phyloP scores from a whole-genome alignment of 2,888 invertebrate species.

The Neoaliturus tenellus region DNA sequence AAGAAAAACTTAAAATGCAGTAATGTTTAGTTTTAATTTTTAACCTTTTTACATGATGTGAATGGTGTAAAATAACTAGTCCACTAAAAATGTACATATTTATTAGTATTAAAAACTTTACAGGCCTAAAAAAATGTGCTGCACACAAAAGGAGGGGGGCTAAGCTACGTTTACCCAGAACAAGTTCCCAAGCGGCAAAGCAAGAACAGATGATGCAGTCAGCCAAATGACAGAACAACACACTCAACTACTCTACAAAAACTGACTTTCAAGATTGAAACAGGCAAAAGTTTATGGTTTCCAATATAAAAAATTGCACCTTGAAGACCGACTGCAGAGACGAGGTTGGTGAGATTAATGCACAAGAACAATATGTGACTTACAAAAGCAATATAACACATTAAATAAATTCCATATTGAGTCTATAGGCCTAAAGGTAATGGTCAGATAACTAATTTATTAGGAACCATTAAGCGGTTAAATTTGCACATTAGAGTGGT shows the following conservation, averaged over 20 bases:
- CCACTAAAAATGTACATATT: constrained; percentile 20
- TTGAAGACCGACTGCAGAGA: neutral
- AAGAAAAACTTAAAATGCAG: too few relatives aligned
- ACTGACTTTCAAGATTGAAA: neutral
- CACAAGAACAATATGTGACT: too few relatives aligned
- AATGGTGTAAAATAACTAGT: too few relatives aligned
- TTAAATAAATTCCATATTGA: too few relatives aligned
- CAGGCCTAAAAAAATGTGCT: constrained; percentile 57
- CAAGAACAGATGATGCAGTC: constrained; percentile 55
- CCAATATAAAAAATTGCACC: neutral
- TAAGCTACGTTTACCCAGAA: constrained; percentile 57
- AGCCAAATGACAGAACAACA: constrained; percentile 13
- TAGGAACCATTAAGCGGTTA: too few relatives aligned
- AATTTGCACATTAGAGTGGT: too few relatives aligned
- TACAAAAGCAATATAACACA: too few relatives aligned
- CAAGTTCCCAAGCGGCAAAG: constrained; percentile 57
- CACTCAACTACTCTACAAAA: neutral
- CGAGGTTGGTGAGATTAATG: neutral
- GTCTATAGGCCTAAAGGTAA: too few relatives aligned
- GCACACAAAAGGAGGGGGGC: constrained; percentile 57
- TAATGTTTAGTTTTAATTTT: too few relatives aligned
- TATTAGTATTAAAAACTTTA: constrained; percentile 23
- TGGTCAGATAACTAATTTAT: too few relatives aligned
- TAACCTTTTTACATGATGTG: too few relatives aligned
- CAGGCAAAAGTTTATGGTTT: neutral